phyloP scores from a whole-genome alignment of 2,888 invertebrate species.

The Strigamia transsilvanica region DNA sequence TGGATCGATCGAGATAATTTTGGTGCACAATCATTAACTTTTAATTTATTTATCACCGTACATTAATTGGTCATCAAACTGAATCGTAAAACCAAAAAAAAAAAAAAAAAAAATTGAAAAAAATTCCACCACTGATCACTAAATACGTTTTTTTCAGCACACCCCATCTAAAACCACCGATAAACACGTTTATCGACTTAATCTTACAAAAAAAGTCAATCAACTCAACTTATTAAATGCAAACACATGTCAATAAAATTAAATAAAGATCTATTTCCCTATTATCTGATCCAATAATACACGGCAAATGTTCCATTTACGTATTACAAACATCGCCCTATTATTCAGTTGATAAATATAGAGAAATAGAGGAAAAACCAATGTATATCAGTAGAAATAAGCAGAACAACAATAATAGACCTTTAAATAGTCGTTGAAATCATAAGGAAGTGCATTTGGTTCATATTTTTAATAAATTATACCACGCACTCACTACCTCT shows the following conservation, averaged over 20 bases:
- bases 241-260: background rate
- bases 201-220: background rate
- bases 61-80: background rate
- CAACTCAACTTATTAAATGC: slow-evolving; percentile 12
- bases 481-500: slow-evolving; percentile 25
- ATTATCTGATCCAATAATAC: background rate
- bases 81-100: background rate
- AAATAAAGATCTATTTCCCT: no score
- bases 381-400: background rate
- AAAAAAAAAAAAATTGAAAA: no score
- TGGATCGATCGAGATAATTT: background rate
- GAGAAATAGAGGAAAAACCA: background rate
- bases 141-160: no score
- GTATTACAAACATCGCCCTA: background rate
- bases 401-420: background rate
- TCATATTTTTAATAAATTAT: slow-evolving; percentile 19
- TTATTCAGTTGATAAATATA: background rate
- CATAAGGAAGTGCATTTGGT: slow-evolving; percentile 26
- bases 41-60: background rate
- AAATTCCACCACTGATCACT: no score
- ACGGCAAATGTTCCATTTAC: no score
- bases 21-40: background rate
- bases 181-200: background rate
- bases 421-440: background rate
- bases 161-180: background rate